Evolutionary conservation across 2,888 invertebrate genomes (phyloP), one percentile per base, ranked within the genome.

Genomic region (Mythimna impura): DNA sequence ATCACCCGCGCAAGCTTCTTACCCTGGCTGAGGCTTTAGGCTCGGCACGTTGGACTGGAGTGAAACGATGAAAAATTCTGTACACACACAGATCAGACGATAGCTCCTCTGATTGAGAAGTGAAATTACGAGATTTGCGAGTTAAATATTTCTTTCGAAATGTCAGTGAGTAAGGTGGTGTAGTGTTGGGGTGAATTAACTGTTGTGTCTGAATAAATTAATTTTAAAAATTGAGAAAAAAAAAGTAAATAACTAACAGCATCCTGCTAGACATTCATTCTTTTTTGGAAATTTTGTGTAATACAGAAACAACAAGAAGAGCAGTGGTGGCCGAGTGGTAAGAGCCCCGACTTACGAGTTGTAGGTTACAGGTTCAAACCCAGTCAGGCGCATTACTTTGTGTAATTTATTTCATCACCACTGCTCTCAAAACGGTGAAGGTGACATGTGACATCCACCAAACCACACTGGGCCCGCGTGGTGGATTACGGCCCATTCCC

Each of bases 31-130:
- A n/a, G 50, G 50, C 50, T 3, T 52, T 9, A 52, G 3, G 8
- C 50, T 52, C 60, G 72, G 67, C 61, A 54, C 20, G 62, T 30
- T 58, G 57, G 54, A 47, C 20, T 54, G 47, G 20, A 79, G 57
- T 73, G 80, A 76, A 85, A 79, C 81, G 83, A 82, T 90, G 87
- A 90, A 89, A 90, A 86, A 91, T 90, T 87, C 82, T 73, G 81
- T 80, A 81, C 86, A 88, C 85, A 80, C 84, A 71, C 71, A 73
- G 89, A 89, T 90, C 80, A 80, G 60, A 54, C 40, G 89, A 90
- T 90, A 90, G 78, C 71, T 68, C n/a, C 9, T 43, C 73, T 88
- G 88, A 90, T 89, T 86, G 89, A 89, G 86, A 83, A 86, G 87
- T 86, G 86, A 89, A 91, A 89, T 88, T 84, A 85, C 82, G 47